Evolutionary conservation across 2,888 invertebrate species (phyloP), one percentile per base, ranked within the genome.

Genomic region (Ptilodon capucinus): DNA sequence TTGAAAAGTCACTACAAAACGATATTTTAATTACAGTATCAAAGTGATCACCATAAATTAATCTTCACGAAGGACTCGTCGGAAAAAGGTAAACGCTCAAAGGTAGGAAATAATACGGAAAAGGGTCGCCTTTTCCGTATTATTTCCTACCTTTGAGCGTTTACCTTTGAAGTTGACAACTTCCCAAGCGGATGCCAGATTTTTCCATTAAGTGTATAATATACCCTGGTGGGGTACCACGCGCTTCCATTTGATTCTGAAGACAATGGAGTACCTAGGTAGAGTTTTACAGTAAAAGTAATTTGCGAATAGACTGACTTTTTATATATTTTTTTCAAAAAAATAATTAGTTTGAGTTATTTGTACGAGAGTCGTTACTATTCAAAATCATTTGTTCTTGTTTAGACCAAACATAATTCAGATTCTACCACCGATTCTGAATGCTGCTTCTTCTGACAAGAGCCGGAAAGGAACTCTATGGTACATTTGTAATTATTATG

Each of bases 1-100:
- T 40, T 48, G 46, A 53, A 51, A 61, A 48, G 36, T n/a, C n/a
- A n/a, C n/a, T 52, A 38, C 11, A 14, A 36, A 52, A 51, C 54
- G 2, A 0, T 9, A 53, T 57, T 60, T 62, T 61, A 68, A 72
- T 72, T 71, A 65, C 56, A 64, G 60, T 64, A 60, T 67, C 63
- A 59, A 68, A 67, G 69, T 60, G 58, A 62, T 62, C 62, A 59
- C 57, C 54, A 63, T 71, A 64, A 71, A 68, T 72, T 70, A 69
- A 65, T 64, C 57, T 63, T 53, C 16, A 55, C 54, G 54, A 60
- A 52, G 51, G 52, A 47, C 44, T 47, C 39, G 58, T 53, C 51
- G n/a, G n/a, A n/a, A n/a, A n/a, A n/a, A n/a, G n/a, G n/a, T n/a
- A n/a, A n/a, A n/a, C n/a, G n/a, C n/a, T n/a, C n/a, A n/a, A n/a